Evolutionary conservation across 1,140 invertebrate genomes (phyloP).

Genomic region (Apis cerana): DNA sequence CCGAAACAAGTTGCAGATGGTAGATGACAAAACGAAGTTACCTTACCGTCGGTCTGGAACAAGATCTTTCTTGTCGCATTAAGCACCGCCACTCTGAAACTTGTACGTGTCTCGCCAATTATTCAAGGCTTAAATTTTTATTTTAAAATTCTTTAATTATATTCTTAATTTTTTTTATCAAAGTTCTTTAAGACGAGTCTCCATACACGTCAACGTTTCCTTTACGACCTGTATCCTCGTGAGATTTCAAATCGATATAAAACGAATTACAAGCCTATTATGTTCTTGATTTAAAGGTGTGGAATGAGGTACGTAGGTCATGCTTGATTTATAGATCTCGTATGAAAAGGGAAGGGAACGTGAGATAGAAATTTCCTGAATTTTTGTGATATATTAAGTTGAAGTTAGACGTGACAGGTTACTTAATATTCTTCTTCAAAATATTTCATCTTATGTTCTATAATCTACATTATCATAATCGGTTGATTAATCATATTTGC

Average conservation of each 20-base stretch:
- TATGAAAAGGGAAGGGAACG: too few species aligned
- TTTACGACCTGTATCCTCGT: not conserved
- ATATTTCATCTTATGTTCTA: too few species aligned
- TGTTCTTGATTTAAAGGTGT: slow-evolving; percentile 8
- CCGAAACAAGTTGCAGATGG: slow-evolving; percentile 2
- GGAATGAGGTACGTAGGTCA: not conserved
- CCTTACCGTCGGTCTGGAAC: not conserved
- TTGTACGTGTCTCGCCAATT: slow-evolving; percentile 4
- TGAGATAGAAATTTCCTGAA: not conserved
- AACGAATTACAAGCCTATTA: slow-evolving; percentile 12
- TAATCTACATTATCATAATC: too few species aligned
- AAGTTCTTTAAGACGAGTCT: slow-evolving; percentile 25
- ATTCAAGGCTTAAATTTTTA: too few species aligned
- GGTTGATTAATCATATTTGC: too few species aligned
- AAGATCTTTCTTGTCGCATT: slow-evolving; percentile 29
- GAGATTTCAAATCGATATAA: slow-evolving; percentile 7
- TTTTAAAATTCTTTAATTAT: too few species aligned
- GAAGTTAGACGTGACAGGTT: not conserved
- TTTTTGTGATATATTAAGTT: not conserved
- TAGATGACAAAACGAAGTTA: slow-evolving; percentile 11
- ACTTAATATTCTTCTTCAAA: too few species aligned
- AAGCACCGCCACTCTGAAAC: slow-evolving; percentile 35
- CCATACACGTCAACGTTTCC: slow-evolving; percentile 24
- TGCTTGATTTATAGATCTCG: not conserved
- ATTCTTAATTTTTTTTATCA: too few species aligned